Percentiles rank a stretch among this genome's conserved stretches.
These are phyloP conservation scores for Heliothis peltigera DNA, from an alignment of 2,888 invertebrate genomes.

Conservation along the genomic window DNA sequence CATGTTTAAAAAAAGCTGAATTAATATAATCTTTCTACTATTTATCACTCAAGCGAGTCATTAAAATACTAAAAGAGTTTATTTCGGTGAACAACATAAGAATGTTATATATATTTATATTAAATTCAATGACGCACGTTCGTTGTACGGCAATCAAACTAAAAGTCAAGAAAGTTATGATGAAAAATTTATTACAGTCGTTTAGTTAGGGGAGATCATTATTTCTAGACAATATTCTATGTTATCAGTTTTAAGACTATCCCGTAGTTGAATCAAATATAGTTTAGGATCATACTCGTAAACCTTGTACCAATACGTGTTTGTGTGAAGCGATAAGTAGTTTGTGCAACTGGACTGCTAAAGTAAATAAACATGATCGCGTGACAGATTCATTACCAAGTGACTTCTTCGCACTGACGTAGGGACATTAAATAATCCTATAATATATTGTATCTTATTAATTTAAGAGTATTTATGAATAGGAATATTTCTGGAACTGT, in stretches of 20 bases:
- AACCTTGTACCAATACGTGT: slow-evolving; percentile 40
- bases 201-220: slow-evolving; percentile 63
- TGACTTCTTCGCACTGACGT: slow-evolving; percentile 24
- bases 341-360: slow-evolving; percentile 30
- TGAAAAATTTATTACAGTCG: slow-evolving; percentile 73
- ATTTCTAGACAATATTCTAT: slow-evolving; percentile 31
- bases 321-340: slow-evolving; percentile 33
- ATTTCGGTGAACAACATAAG: slow-evolving; percentile 72
- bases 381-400: slow-evolving; percentile 40
- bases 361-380: slow-evolving; percentile 56
- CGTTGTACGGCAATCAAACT: slow-evolving; percentile 69
- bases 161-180: slow-evolving; percentile 71
- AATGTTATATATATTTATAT: slow-evolving; percentile 74
- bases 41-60: slow-evolving; percentile 72
- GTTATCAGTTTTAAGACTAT: slow-evolving; percentile 26
- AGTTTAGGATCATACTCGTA: slow-evolving; percentile 42
- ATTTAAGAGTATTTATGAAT: slow-evolving; percentile 6
- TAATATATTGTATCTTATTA: slow-evolving; percentile 7
- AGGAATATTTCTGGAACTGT: not conserved
- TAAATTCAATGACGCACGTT: slow-evolving; percentile 79
- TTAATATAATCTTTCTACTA: slow-evolving; percentile 65
- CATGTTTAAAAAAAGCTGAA: slow-evolving; percentile 54
- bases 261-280: slow-evolving; percentile 37
- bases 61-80: slow-evolving; percentile 76
- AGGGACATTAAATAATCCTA: slow-evolving; percentile 22